Percentiles rank a stretch among this genome's conserved stretches.
Conservation (phyloP, 2,888 invertebrate genomes). For the Dryocosmus kuriphilus region DNA sequence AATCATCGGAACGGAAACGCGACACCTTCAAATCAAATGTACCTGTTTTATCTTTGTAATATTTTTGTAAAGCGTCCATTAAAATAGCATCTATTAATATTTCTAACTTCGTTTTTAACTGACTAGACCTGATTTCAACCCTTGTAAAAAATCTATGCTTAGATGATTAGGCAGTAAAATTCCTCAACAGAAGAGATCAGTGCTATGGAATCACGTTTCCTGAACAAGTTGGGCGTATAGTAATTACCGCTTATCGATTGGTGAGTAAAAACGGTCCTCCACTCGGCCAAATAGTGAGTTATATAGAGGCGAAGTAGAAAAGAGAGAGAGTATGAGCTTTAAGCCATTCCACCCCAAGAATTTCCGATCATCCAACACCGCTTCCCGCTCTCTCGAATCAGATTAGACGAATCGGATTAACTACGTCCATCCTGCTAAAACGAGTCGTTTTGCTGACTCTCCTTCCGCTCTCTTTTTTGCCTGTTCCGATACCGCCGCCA, state of each 20-base stretch:
- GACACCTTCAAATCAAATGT: too few species aligned
- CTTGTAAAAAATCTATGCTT: too few species aligned
- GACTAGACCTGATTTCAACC: too few species aligned
- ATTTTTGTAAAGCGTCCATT: too few species aligned
- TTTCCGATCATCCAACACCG: constrained; percentile 7
- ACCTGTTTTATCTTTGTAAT: too few species aligned
- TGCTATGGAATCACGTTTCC: neutral
- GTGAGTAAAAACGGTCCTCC: neutral
- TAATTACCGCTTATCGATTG: neutral
- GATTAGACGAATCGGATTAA: constrained; percentile 3
- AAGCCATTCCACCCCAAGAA: neutral
- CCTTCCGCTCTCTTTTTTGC: neutral
- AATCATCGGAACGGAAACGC: too few species aligned
- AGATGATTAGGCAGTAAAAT: neutral
- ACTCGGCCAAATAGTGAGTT: neutral
- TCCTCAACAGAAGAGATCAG: neutral
- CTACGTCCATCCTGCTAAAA: neutral
- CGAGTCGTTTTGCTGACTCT: constrained; percentile 7
- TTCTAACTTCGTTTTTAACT: too few species aligned
- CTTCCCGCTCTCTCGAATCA: constrained; percentile 1
- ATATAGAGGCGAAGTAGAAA: neutral
- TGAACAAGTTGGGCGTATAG: neutral
- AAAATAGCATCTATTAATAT: too few species aligned
- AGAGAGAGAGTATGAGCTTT: neutral
- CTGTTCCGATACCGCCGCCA: neutral